These are phyloP conservation scores for Petaurus breviceps DNA, from an alignment of 2,113 vertebrate genomes.

Conservation along the genomic window DNA sequence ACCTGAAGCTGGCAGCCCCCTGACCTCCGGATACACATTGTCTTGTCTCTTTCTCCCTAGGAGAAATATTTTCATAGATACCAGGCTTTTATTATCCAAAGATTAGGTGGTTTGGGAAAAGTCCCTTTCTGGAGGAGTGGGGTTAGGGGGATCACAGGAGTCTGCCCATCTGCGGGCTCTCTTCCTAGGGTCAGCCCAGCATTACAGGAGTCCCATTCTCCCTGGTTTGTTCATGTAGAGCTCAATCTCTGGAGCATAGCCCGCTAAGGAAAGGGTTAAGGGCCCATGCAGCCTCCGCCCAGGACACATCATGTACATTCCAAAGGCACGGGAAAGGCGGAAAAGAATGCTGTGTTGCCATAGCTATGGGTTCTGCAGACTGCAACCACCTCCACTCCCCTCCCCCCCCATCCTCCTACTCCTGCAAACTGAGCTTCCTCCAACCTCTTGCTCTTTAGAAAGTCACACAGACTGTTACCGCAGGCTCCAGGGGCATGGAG, in stretches of 20 bases:
- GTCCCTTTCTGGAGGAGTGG: not conserved
- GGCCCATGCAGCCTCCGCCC: not conserved
- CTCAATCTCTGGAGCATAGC: too few relatives aligned
- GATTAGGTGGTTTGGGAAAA: not conserved
- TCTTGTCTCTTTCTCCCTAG: not conserved
- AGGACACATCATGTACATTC: not conserved
- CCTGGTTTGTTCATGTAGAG: not conserved
- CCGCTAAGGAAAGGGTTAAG: not conserved
- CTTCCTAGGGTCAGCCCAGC: not conserved
- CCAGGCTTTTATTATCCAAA: not conserved
- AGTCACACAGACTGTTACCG: not conserved
- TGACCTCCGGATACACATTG: not conserved
- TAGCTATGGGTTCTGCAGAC: not conserved
- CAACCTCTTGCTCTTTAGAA: not conserved
- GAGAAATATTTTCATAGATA: not conserved
- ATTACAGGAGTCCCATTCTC: not conserved
- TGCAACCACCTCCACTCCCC: too few relatives aligned
- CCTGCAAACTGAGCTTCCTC: not conserved
- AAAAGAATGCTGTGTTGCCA: not conserved
- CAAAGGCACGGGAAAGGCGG: not conserved
- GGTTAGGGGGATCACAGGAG: too few relatives aligned
- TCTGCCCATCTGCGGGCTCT: not conserved
- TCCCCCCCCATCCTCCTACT: not conserved
- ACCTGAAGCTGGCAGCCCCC: too few relatives aligned
- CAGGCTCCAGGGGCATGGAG: not conserved